phyloP scores from a whole-genome alignment of 2,797 vertebrate genomes.

The Meda fulgida region DNA sequence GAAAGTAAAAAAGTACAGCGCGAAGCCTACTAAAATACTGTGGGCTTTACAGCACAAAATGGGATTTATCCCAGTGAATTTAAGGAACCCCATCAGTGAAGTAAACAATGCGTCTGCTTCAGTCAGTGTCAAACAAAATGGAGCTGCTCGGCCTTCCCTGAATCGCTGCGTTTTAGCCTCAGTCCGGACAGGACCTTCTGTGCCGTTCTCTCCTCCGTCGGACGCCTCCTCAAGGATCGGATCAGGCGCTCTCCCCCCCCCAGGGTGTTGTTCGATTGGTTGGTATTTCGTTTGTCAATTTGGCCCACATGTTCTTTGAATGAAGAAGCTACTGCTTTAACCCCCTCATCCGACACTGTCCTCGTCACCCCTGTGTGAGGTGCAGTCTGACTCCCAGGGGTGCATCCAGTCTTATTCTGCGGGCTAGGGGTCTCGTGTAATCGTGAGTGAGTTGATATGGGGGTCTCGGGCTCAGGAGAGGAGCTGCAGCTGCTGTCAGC shows the following conservation, averaged over 20 bases:
- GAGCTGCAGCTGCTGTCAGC: slow-evolving; percentile 69
- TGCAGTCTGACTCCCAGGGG: slow-evolving; percentile 53
- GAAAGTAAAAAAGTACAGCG: background rate
- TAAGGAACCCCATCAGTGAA: background rate
- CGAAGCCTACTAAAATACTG: background rate
- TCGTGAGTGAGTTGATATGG: slow-evolving; percentile 61
- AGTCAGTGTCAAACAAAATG: slow-evolving; percentile 73
- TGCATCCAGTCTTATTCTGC: slow-evolving; percentile 56
- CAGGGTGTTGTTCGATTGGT: slow-evolving; percentile 60
- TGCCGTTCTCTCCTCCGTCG: slow-evolving; percentile 66
- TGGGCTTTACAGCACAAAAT: background rate
- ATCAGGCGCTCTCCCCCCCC: slow-evolving; percentile 51
- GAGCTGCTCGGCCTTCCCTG: slow-evolving; percentile 75
- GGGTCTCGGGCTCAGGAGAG: slow-evolving; percentile 66
- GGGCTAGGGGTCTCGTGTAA: slow-evolving; percentile 71
- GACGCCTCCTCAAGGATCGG: slow-evolving; percentile 62
- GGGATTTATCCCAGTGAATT: background rate
- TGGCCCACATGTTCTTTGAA: slow-evolving; percentile 38
- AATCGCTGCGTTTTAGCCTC: slow-evolving; percentile 73
- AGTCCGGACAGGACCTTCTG: slow-evolving; percentile 77
- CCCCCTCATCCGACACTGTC: slow-evolving; percentile 64
- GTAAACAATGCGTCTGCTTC: slow-evolving; percentile 13
- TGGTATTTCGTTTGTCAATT: slow-evolving; percentile 56
- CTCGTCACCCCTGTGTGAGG: slow-evolving; percentile 65
- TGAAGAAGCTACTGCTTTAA: slow-evolving; percentile 18